Conservation (phyloP, 2,113 vertebrate genomes). For the Chlamydotis undulata region DNA sequence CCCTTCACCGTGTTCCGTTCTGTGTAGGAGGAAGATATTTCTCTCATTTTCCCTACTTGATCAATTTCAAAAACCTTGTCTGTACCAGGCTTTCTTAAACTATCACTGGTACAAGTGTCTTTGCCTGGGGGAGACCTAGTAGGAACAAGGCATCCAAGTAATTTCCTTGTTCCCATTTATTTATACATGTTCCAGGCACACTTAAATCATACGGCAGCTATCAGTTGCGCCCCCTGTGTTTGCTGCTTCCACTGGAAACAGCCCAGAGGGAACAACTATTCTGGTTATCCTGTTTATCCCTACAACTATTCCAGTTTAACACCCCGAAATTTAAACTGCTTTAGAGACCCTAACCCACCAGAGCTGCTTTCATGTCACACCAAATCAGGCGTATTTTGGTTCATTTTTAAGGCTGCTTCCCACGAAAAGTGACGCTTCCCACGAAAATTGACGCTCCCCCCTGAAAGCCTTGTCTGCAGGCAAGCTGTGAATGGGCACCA, state of each 20-base stretch:
- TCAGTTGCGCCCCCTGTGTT: rapidly evolving
- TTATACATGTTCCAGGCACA: not conserved
- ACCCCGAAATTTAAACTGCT: not conserved
- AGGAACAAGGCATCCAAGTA: not conserved
- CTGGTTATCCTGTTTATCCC: not conserved
- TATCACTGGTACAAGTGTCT: not conserved
- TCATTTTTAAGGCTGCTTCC: not conserved
- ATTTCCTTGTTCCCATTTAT: not conserved
- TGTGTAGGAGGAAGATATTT: not conserved
- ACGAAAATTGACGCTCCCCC: not conserved
- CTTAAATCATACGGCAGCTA: not conserved
- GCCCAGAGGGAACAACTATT: not conserved
- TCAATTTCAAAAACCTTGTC: not conserved
- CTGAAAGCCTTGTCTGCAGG: not conserved
- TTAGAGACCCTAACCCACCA: rapidly evolving
- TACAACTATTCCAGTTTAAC: not conserved
- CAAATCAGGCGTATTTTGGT: not conserved
- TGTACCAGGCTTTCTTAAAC: not conserved
- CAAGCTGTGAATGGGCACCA: not conserved
- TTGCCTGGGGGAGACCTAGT: not conserved
- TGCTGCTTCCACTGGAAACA: not conserved
- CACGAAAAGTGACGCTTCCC: not conserved
- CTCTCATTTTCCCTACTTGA: not conserved
- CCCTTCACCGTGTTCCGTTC: not conserved
- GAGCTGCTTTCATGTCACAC: not conserved